Evolutionary conservation across 2,113 vertebrate species (phyloP).

Genomic region (Perca fluviatilis): DNA sequence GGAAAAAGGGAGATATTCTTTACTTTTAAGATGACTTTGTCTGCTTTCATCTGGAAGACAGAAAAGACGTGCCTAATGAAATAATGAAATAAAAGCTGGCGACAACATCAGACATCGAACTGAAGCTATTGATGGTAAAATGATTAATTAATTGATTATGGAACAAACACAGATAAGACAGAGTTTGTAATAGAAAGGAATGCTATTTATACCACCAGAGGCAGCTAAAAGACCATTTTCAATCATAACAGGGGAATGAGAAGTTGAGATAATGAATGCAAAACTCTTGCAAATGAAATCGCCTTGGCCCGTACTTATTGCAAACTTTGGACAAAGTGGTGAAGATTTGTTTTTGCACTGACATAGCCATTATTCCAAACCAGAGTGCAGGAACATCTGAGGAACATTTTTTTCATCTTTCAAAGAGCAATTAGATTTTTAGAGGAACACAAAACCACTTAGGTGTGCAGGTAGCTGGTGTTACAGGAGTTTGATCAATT

Average conservation of each 20-base stretch:
- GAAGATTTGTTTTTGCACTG: background rate
- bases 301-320: background rate
- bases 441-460: slow-evolving; percentile 15
- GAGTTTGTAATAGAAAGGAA: slow-evolving; percentile 44
- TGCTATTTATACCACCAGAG: slow-evolving; percentile 42
- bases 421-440: slow-evolving; percentile 16
- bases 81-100: slow-evolving; percentile 36
- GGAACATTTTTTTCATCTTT: slow-evolving; percentile 22
- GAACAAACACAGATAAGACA: slow-evolving; percentile 38
- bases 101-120: slow-evolving; percentile 33
- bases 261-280: slow-evolving; percentile 43
- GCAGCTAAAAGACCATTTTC: slow-evolving; percentile 35
- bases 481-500: slow-evolving; percentile 3
- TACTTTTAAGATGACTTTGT: slow-evolving; percentile 53
- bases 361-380: slow-evolving; percentile 16
- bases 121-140: slow-evolving; percentile 39
- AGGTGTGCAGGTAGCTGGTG: background rate
- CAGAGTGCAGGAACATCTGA: slow-evolving; percentile 7
- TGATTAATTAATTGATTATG: slow-evolving; percentile 60
- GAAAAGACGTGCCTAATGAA: slow-evolving; percentile 26
- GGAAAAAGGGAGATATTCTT: slow-evolving; percentile 26
- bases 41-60: slow-evolving; percentile 38
- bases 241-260: slow-evolving; percentile 31
- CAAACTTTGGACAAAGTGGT: slow-evolving; percentile 19
- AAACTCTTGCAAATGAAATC: slow-evolving; percentile 26